Evolutionary conservation across 2,113 vertebrate species (phyloP), one percentile per base, ranked within the genome.

Genomic region (Lethenteron reissneri): DNA sequence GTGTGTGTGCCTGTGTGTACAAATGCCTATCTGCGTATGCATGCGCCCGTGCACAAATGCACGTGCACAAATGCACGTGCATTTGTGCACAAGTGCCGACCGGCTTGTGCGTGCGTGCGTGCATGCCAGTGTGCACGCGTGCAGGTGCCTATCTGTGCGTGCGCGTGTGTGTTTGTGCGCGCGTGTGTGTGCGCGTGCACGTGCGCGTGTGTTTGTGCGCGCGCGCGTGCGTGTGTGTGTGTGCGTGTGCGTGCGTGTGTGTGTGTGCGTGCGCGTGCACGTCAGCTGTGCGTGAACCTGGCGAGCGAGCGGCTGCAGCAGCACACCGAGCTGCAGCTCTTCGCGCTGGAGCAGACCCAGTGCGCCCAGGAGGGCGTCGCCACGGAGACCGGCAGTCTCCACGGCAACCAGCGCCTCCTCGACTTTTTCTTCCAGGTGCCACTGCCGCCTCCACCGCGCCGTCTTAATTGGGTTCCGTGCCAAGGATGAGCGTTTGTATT

Each of bases 381-480:
- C 83, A 86, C 88, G 87, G 91, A 92, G 84, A 89, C 84, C 0
- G 70, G 81, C 70, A 79, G 79, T 82, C 86, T 84, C 81, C 84
- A 80, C 75, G 75, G 83, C 78, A 84, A 84, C 85, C 86, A 87
- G 74, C 75, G 82, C 71, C 81, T 85, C 73, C 77, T 97, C 78
- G 87, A 94, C 83, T 95, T 89, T 82, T 94, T 97, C 79, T 87
- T 92, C 78, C 87, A 92, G 92, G 92, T 97, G 82, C 17, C 74
- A 75, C 41, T 41, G 41, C 41, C 41, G 41, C 41, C 41, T 41
- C 41, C 41, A 41, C 41, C 5, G 41, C 41, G 41, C 41, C 41
- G 41, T 41, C 41, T 41, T 41, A 41, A 41, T 41, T 41, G 41
- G 41, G 41, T 41, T 41, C 41, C 6, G 41, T 41, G 41, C 41